phyloP scores from a whole-genome alignment of 2,888 invertebrate species.

The Pinctada fucata region DNA sequence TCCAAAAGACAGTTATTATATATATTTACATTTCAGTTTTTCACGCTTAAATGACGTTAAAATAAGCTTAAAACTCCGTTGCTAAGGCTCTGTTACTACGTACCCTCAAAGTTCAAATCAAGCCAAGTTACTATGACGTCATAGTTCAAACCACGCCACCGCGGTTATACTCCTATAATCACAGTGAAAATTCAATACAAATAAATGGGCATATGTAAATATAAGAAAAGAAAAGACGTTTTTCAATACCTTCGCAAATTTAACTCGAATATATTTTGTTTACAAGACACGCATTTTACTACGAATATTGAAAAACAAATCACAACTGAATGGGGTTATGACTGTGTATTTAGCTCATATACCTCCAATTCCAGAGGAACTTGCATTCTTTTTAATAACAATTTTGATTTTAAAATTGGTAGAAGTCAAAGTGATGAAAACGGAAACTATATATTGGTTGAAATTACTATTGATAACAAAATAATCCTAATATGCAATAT shows the following conservation, averaged over 20 bases:
- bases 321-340: slow-evolving; percentile 1
- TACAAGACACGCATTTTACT: slow-evolving; percentile 13
- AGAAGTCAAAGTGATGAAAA: slow-evolving; percentile 8
- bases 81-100: too few relatives aligned
- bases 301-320: background rate
- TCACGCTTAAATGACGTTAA: too few relatives aligned
- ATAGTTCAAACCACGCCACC: too few relatives aligned
- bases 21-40: too few relatives aligned
- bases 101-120: too few relatives aligned
- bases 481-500: background rate
- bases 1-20: too few relatives aligned
- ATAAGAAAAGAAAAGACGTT: background rate
- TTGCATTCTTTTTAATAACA: slow-evolving; percentile 10
- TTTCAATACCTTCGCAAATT: background rate
- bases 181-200: background rate
- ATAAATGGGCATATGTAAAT: background rate
- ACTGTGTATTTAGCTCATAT: slow-evolving; percentile 11
- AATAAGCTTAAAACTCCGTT: too few relatives aligned
- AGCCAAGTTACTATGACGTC: too few relatives aligned
- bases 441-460: background rate
- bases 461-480: background rate
- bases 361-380: slow-evolving; percentile 12
- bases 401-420: slow-evolving; percentile 6
- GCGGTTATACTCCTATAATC: too few relatives aligned
- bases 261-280: background rate